These are phyloP conservation scores for Lontra canadensis DNA, from an alignment of 2,113 vertebrate species.

Conservation along the genomic window DNA sequence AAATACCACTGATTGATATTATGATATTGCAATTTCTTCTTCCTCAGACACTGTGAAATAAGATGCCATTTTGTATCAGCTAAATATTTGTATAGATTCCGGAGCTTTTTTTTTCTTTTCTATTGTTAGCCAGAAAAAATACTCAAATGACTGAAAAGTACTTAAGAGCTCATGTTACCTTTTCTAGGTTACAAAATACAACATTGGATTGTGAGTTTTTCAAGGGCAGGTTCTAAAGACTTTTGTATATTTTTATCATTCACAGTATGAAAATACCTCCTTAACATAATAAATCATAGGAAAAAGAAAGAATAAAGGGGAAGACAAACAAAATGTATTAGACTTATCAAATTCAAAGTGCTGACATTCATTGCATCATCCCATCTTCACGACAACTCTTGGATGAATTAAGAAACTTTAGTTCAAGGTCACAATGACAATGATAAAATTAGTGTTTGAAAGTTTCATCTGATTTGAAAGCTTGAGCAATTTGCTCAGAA, in stretches of 20 bases:
- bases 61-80: background rate
- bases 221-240: background rate
- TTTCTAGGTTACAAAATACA: background rate
- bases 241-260: background rate
- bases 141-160: background rate
- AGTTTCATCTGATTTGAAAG: background rate
- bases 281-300: background rate
- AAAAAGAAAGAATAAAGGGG: background rate
- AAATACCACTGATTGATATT: background rate
- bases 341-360: background rate
- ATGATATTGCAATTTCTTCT: constrained; percentile 11
- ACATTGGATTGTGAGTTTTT: background rate
- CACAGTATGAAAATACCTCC: background rate
- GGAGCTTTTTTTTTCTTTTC: background rate
- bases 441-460: background rate
- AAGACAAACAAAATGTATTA: background rate
- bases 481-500: background rate
- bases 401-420: background rate
- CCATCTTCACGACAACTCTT: background rate
- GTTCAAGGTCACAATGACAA: background rate
- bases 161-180: background rate
- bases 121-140: background rate
- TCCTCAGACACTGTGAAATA: background rate
- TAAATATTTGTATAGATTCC: constrained; percentile 11
- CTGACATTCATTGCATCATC: background rate